These are phyloP conservation scores for Nymphalis c-album DNA, from an alignment of 2,888 invertebrate species.

Conservation along the genomic window DNA sequence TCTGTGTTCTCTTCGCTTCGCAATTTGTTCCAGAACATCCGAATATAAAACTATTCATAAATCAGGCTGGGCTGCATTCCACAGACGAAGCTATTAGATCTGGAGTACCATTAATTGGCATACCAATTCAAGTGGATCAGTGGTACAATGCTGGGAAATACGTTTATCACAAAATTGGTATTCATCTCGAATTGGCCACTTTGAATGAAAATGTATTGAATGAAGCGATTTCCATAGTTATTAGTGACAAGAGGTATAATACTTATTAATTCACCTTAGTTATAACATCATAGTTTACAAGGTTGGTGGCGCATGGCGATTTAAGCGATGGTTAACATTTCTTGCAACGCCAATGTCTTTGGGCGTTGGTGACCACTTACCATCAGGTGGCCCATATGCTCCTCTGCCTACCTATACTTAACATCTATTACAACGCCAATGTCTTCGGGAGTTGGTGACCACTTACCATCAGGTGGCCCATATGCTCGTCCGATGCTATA, in stretches of 20 bases:
- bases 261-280: no score
- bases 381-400: no score
- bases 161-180: conserved; percentile 48
- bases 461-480: no score
- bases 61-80: conserved; percentile 67
- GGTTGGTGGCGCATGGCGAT: no score
- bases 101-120: conserved; percentile 58
- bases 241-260: conserved; percentile 36
- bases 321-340: no score
- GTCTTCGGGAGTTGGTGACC: no score
- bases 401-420: no score
- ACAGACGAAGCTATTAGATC: conserved; percentile 64
- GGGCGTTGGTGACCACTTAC: no score
- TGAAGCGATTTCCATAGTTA: conserved; percentile 43
- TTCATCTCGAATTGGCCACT: conserved; percentile 46
- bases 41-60: conserved; percentile 62
- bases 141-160: conserved; percentile 55
- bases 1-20: not conserved
- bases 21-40: conserved; percentile 52
- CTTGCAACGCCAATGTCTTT: no score
- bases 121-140: conserved; percentile 65
- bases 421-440: no score
- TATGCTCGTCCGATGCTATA: no score
- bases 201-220: conserved; percentile 46
- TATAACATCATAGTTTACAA: no score